Base-by-base conservation (phyloP, 2,888 invertebrate genomes). In the Phania funesta region DNA sequence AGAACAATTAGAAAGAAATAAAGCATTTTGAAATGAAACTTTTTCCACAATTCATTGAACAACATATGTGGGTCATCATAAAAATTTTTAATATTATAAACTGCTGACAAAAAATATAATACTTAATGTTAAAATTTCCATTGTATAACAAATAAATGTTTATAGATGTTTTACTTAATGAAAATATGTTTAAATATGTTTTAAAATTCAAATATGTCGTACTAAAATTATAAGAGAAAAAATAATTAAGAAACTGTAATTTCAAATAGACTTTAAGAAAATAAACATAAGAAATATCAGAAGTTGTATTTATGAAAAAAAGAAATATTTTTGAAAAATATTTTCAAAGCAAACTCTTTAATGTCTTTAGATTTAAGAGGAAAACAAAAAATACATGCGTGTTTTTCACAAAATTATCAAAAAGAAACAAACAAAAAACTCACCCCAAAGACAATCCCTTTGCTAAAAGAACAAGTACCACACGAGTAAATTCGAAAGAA, bases 211-310 rank as follows among this genome's bases (percentile, higher is more conserved):
- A 68, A 62, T 76, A 38, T 64, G 35, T 64, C 20, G 29, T 71
- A 80, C 75, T 65, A 74, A 18, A 50, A 79, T 32, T 32, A 38
- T 35, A 60, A 71, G 75, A 65, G 13, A 75, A 71, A 87, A 85
- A 85, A 87, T 85, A 83, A 86, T 87, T 86, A 87, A 90, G 90
- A 90, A 90, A 90, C 90, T 91, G 90, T 90, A 90, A 90, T 90
- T 90, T 90, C 91, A 91, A 58, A 88, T 87, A 87, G 88, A 88
- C 86, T 44, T 80, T 78, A 83, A 71, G 48, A 54, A 83, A 85
- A 85, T 75, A 50, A 83, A 67, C 64, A 84, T 84, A 84, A 38
- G 56, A 29, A 68, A 68, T 13, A 70, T 74, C 56, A 58, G 62
- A 29, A 35, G 11, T 84, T 77, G 64, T n/a, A n/a, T 71, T 48